Evolutionary conservation across 2,888 invertebrate genomes (phyloP).

Genomic region (Nebria salina): DNA sequence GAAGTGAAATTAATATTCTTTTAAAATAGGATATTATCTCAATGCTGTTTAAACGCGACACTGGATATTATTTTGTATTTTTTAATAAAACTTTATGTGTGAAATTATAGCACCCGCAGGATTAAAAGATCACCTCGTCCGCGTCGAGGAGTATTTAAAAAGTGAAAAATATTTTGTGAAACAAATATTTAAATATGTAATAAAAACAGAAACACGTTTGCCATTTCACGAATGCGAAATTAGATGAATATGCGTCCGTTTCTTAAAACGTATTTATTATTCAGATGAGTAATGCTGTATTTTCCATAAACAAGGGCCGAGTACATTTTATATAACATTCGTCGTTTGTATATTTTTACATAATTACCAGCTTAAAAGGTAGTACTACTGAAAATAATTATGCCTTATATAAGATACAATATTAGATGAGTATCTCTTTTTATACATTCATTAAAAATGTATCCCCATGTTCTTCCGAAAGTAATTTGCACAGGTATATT

Average conservation of each 20-base stretch:
- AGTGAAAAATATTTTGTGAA: slow-evolving; percentile 21
- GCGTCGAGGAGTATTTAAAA: neutral
- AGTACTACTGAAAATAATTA: slow-evolving; percentile 31
- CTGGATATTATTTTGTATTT: too few species aligned
- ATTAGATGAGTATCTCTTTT: slow-evolving; percentile 39
- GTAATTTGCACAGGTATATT: slow-evolving; percentile 38
- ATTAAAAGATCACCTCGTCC: too few species aligned
- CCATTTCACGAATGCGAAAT: slow-evolving; percentile 3
- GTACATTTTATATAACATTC: neutral
- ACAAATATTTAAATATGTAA: slow-evolving; percentile 20
- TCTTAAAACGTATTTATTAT: slow-evolving; percentile 20
- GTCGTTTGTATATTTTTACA: slow-evolving; percentile 22
- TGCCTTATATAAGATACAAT: slow-evolving; percentile 19
- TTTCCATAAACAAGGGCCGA: slow-evolving; percentile 17
- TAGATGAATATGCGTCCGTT: neutral
- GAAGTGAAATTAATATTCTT: too few species aligned
- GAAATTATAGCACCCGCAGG: too few species aligned
- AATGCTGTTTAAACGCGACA: too few species aligned
- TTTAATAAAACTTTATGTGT: too few species aligned
- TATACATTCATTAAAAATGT: slow-evolving; percentile 41
- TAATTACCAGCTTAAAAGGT: slow-evolving; percentile 26
- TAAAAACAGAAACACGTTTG: slow-evolving; percentile 4
- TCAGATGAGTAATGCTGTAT: slow-evolving; percentile 12
- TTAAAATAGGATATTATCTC: too few species aligned
- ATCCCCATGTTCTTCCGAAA: slow-evolving; percentile 29